phyloP scores from a whole-genome alignment of 2,888 invertebrate genomes.

The Eristalinus sepulchralis region DNA sequence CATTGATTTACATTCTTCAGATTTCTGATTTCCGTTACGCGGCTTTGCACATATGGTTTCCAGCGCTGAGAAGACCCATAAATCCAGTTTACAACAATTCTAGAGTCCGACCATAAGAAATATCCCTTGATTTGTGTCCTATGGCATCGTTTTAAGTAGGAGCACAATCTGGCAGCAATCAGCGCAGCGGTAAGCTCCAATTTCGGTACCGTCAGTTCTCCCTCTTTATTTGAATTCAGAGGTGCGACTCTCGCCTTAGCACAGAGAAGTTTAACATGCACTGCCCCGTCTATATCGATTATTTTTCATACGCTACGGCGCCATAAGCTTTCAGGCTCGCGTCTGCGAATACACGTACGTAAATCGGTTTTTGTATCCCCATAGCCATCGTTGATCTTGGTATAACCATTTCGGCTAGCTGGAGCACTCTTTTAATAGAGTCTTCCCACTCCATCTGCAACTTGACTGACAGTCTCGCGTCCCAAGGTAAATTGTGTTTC shows the following conservation, averaged over 20 bases:
- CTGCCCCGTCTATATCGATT: too few species aligned
- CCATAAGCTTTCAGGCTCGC: neutral
- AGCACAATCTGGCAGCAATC: constrained; percentile 4
- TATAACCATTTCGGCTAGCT: too few species aligned
- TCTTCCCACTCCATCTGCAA: neutral
- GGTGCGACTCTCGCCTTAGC: constrained; percentile 12
- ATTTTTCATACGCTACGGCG: neutral
- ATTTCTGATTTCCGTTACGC: neutral
- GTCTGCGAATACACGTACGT: neutral
- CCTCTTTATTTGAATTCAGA: neutral
- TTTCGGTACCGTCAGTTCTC: neutral
- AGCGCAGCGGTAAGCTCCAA: neutral
- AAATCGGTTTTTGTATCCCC: too few species aligned
- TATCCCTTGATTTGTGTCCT: neutral
- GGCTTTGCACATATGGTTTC: neutral
- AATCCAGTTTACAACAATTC: constrained; percentile 8
- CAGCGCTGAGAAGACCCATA: neutral
- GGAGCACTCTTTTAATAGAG: neutral
- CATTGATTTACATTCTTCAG: neutral
- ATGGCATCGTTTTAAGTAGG: neutral
- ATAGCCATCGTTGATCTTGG: neutral
- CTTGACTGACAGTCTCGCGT: neutral
- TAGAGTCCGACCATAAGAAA: constrained; percentile 1
- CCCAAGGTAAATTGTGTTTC: neutral
- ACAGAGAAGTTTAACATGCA: neutral